Percentiles rank a stretch among this genome's conserved stretches.
These are phyloP conservation scores for Xyliphius kryptos DNA, from an alignment of 2,113 vertebrate genomes.

Conservation along the genomic window DNA sequence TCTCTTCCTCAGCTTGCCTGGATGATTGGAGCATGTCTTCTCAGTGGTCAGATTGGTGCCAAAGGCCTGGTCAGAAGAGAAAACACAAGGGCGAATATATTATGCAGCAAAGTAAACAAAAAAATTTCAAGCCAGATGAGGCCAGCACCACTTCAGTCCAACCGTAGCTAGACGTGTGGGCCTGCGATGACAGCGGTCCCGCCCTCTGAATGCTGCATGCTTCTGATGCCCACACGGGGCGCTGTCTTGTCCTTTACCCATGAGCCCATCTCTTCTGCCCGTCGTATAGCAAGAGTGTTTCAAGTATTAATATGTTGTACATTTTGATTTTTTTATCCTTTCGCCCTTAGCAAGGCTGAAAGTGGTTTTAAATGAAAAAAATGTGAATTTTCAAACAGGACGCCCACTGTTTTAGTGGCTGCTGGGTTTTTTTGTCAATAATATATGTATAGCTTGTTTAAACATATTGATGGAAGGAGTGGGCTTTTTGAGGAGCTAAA, in stretches of 20 bases:
- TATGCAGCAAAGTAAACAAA: conserved; percentile 37
- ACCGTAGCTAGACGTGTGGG: conserved; percentile 51
- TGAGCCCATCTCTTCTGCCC: conserved; percentile 76
- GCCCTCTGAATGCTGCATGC: conserved; percentile 93
- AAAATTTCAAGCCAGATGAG: conserved; percentile 59
- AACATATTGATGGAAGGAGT: conserved; percentile 25
- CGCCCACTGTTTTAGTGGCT: conserved; percentile 32
- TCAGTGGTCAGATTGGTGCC: conserved; percentile 79
- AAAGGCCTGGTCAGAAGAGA: conserved; percentile 80
- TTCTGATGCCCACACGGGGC: conserved; percentile 78
- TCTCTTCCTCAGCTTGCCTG: conserved; percentile 63
- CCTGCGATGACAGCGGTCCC: conserved; percentile 69
- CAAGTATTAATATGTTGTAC: conserved; percentile 58
- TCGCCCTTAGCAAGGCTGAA: conserved; percentile 58
- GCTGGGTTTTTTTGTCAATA: conserved; percentile 27
- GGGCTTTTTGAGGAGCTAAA: conserved; percentile 24
- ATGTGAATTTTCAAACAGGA: conserved; percentile 39
- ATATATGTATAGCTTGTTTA: conserved; percentile 19
- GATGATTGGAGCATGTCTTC: conserved; percentile 81
- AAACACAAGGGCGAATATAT: conserved; percentile 71
- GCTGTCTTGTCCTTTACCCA: conserved; percentile 72
- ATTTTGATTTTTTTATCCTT: conserved; percentile 46
- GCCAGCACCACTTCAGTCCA: conserved; percentile 57
- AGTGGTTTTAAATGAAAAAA: too few species aligned
- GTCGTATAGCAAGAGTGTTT: conserved; percentile 82